phyloP scores from a whole-genome alignment of 1,140 invertebrate species.

The Rhyzopertha dominica region DNA sequence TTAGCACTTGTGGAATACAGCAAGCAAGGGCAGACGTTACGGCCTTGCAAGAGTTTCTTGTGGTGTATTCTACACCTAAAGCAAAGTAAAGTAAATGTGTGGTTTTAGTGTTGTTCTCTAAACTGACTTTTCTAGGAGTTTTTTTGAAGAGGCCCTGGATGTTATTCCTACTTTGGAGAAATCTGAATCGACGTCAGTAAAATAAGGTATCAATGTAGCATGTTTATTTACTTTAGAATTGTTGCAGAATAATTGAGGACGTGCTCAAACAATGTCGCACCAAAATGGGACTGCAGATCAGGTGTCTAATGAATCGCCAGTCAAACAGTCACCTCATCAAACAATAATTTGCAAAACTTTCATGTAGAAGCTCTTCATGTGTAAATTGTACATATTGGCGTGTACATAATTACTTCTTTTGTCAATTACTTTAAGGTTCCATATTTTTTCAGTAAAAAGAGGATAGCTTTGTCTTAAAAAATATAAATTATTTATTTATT shows the following conservation, averaged over 20 bases:
- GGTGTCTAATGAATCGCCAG: slow-evolving; percentile 38
- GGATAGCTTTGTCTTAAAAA: no score
- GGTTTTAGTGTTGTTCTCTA: slow-evolving; percentile 12
- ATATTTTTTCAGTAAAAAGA: no score
- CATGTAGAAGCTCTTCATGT: no score
- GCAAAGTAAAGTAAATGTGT: slow-evolving; percentile 48
- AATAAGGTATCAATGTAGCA: slow-evolving; percentile 1
- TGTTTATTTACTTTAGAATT: slow-evolving; percentile 12
- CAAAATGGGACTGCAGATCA: slow-evolving; percentile 40
- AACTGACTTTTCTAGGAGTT: slow-evolving; percentile 44
- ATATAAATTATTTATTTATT: no score
- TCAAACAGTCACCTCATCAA: no score
- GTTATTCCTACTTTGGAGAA: slow-evolving; percentile 51
- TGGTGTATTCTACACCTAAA: slow-evolving; percentile 50
- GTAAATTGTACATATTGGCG: no score
- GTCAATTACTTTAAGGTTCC: no score
- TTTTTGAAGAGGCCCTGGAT: slow-evolving; percentile 58
- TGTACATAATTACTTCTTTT: no score
- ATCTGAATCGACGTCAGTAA: slow-evolving; percentile 46
- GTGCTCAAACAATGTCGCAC: slow-evolving; percentile 35
- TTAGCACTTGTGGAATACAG: slow-evolving; percentile 60
- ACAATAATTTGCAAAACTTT: no score
- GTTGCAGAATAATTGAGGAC: slow-evolving; percentile 37
- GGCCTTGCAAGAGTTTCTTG: slow-evolving; percentile 53
- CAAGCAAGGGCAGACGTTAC: slow-evolving; percentile 63